Evolutionary conservation across 35 echinoderm and acorn worm species (phyloP).

Genomic region (Apostichopus parvimensis): DNA sequence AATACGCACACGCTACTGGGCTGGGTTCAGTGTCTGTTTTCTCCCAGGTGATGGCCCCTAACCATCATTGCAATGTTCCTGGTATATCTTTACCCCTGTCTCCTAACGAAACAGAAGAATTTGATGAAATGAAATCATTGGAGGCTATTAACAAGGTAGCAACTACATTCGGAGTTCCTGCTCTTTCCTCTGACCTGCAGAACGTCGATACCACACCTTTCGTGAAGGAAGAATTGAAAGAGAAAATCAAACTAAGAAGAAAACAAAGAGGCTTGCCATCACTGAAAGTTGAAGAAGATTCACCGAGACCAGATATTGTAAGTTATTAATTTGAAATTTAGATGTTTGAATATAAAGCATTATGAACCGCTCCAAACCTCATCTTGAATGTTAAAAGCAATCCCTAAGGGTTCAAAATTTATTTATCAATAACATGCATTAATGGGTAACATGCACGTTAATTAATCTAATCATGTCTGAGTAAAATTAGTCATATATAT

Average conservation of each 20-base stretch:
- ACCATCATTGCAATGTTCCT: not conserved
- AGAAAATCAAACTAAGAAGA: constrained; percentile 7
- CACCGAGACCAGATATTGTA: constrained; percentile 43
- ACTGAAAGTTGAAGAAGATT: constrained; percentile 21
- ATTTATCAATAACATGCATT: too few relatives aligned
- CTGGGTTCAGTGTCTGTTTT: not conserved
- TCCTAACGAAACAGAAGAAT: constrained; percentile 46
- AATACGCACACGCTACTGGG: not conserved
- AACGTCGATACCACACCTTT: constrained; percentile 31
- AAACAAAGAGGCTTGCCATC: constrained; percentile 20
- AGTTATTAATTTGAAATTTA: not conserved
- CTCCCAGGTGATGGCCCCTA: constrained; percentile 16
- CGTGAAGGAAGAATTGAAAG: constrained; percentile 48
- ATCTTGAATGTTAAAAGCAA: too few relatives aligned
- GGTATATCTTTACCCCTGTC: constrained; percentile 36
- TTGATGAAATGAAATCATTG: constrained; percentile 35
- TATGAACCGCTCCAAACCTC: too few relatives aligned
- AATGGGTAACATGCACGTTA: too few relatives aligned
- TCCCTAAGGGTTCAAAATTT: too few relatives aligned
- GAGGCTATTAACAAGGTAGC: constrained; percentile 3
- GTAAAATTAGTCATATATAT: too few relatives aligned
- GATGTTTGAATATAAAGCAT: too few relatives aligned
- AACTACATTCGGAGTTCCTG: not conserved
- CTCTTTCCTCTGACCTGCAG: constrained; percentile 35
- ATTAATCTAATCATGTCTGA: too few relatives aligned